These are phyloP conservation scores for Caranx melampygus DNA, from an alignment of 2,113 vertebrate genomes.

Conservation along the genomic window DNA sequence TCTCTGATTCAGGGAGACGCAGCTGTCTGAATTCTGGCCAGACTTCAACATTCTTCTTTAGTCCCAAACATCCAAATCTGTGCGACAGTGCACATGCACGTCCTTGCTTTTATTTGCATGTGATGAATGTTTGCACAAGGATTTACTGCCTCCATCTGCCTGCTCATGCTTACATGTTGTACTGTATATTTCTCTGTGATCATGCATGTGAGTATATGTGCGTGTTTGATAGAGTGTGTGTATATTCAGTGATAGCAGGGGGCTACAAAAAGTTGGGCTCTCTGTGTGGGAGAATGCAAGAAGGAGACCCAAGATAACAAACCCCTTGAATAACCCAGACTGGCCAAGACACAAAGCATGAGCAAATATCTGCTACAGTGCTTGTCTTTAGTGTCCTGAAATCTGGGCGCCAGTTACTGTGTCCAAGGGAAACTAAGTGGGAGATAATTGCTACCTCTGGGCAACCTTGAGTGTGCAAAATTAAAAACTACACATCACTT, in stretches of 20 bases:
- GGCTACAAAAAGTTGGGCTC: constrained; percentile 37
- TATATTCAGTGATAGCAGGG: constrained; percentile 54
- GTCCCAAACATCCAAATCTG: constrained; percentile 43
- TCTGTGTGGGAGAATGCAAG: constrained; percentile 59
- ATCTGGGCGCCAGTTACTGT: constrained; percentile 42
- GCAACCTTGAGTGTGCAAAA: constrained; percentile 37
- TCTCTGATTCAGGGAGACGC: constrained; percentile 46
- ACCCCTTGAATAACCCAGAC: constrained; percentile 73
- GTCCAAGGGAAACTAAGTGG: constrained; percentile 53
- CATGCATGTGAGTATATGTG: not conserved
- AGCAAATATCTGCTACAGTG: constrained; percentile 73
- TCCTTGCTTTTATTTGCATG: constrained; percentile 8
- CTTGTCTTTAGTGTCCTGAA: constrained; percentile 58
- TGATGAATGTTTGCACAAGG: not conserved
- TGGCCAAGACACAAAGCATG: constrained; percentile 74
- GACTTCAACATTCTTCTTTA: constrained; percentile 52
- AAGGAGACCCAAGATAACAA: constrained; percentile 75
- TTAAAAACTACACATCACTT: constrained; percentile 41
- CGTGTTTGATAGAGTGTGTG: constrained; percentile 30
- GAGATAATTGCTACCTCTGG: constrained; percentile 28
- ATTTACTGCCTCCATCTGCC: not conserved
- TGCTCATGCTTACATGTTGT: not conserved
- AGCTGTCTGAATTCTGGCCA: constrained; percentile 49
- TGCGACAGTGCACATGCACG: constrained; percentile 4
- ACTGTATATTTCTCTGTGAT: not conserved